Evolutionary conservation across 2,888 invertebrate genomes (phyloP).

Genomic region (Agrochola lota): DNA sequence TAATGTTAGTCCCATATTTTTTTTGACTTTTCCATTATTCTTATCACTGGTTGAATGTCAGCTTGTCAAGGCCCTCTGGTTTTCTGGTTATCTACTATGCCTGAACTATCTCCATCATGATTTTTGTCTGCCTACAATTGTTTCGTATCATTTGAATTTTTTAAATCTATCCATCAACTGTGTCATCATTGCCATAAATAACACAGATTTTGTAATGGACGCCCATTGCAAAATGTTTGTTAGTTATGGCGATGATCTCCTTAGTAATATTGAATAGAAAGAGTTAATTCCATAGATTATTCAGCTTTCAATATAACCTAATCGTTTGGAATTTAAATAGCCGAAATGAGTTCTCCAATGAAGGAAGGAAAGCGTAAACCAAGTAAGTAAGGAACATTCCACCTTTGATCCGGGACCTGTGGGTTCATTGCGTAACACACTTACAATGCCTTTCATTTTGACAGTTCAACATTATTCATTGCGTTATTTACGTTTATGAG

Average conservation of each 20-base stretch:
- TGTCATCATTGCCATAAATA: too few species aligned
- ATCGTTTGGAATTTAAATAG: neutral
- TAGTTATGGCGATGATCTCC: neutral
- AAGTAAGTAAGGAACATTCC: neutral
- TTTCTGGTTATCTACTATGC: neutral
- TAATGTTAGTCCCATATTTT: neutral
- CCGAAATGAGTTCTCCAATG: neutral
- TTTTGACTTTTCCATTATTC: neutral
- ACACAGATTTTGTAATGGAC: too few species aligned
- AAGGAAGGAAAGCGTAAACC: neutral
- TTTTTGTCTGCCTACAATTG: neutral
- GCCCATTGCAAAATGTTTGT: neutral
- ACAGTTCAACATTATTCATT: too few species aligned
- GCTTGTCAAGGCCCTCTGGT: neutral
- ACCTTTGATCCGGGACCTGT: neutral
- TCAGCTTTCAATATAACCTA: neutral
- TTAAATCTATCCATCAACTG: neutral
- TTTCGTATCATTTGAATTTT: neutral
- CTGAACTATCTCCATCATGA: neutral
- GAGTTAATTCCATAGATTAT: neutral
- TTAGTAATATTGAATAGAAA: neutral
- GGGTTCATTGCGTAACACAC: too few species aligned
- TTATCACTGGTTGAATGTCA: neutral
- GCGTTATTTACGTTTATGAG: too few species aligned
- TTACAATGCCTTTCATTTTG: too few species aligned